phyloP scores from a whole-genome alignment of 1,140 invertebrate species.

The Drosophila santomea region DNA sequence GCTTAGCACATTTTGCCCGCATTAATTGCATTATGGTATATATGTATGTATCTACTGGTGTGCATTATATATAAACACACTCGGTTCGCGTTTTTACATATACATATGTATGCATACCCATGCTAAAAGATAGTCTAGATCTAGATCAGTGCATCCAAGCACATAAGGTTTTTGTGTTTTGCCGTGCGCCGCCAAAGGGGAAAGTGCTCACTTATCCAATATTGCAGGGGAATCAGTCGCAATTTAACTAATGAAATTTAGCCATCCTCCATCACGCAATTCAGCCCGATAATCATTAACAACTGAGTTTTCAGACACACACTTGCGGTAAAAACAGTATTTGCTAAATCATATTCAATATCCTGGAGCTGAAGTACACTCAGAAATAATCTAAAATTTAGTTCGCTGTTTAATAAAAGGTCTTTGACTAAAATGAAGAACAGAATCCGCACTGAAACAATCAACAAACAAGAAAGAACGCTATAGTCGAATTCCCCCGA shows the following conservation, averaged over 20 bases:
- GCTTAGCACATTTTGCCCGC: constrained; percentile 29
- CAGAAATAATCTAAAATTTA: not conserved
- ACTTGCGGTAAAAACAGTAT: constrained; percentile 11
- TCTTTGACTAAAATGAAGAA: not conserved
- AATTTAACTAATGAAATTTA: constrained; percentile 50
- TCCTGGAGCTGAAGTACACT: not conserved
- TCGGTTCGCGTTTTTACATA: not conserved
- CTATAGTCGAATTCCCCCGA: too few relatives aligned
- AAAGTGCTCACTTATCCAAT: constrained; percentile 47
- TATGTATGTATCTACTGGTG: constrained; percentile 15
- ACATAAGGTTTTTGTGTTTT: constrained; percentile 36
- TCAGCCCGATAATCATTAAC: constrained; percentile 43
- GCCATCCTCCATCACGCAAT: constrained; percentile 31
- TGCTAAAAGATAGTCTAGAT: constrained; percentile 40
- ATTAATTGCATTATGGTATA: constrained; percentile 52
- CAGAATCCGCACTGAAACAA: too few relatives aligned
- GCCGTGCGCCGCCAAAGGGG: constrained; percentile 22
- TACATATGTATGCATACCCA: not conserved
- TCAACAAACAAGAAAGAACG: too few relatives aligned
- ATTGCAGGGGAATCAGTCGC: constrained; percentile 10
- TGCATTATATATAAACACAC: not conserved
- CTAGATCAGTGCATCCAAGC: constrained; percentile 41
- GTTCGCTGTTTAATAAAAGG: too few relatives aligned
- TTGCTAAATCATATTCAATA: not conserved
- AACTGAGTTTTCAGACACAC: constrained; percentile 26